Base-by-base conservation (phyloP, 2,113 vertebrate genomes). In the Agapornis roseicollis region DNA sequence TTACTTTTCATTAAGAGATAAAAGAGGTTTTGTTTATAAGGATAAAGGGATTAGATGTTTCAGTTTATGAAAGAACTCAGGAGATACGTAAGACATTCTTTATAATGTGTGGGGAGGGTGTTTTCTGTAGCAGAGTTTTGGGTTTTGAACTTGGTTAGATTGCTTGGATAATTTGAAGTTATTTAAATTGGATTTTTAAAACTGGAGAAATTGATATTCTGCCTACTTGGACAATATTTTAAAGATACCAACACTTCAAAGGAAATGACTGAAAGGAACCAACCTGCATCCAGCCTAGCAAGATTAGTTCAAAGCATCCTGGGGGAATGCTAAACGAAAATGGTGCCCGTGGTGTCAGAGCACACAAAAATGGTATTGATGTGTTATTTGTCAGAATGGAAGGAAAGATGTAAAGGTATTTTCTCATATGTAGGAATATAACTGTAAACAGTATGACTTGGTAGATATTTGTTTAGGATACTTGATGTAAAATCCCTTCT, bases 161-260 rank as follows among this genome's bases (percentile, higher is more conserved):
- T 93, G 89, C 91, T 96, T 96, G 84, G 80, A 95, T 94, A 96
- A 96, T 97, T 94, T 94, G 73, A 96, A 96, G 94, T 89, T 94
- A 89, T 47, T 96, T 97, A 96, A 97, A 97, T 97, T 96, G 94
- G 78, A 93, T 98, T 98, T 97, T 31, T 27, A 88, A 94, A 97
- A 96, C 73, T 89, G 85, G n/a, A 88, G 55, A 93, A 95, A 97
- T 96, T 93, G 81, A 80, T 97, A 92, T 97, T 97, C 90, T 97
- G 81, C 90, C 84, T 96, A 72, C 93, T 84, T 93, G 92, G 89
- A 85, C 92, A 90, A 74, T 96, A 87, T 97, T 97, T 97, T 93
- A 96, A 98, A 97, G 96, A 96, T 95, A 94, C 61, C 53, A 90
- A 65, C 80, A 97, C 97, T 97, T 98, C 97, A 98, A 97, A 98